Base-by-base conservation (phyloP, 2,888 invertebrate species). In the Acanthosepion lycidas region DNA sequence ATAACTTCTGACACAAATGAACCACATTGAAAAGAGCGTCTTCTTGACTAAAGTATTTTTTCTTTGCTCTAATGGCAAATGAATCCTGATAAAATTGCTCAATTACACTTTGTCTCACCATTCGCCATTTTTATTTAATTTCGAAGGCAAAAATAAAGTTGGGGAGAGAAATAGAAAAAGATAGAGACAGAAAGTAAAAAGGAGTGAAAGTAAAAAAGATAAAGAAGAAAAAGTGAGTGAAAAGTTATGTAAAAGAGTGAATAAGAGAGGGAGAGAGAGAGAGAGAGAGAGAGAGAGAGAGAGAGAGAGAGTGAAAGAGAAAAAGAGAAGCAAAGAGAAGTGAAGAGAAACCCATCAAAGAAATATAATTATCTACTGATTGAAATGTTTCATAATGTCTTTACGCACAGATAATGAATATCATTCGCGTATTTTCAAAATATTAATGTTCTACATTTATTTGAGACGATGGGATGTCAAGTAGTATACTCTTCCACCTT, bases 251-350 rank as follows among this genome's bases (percentile, higher is more conserved):
- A 42, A 42, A 3, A 42, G 42, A 42, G 42, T 42, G 42, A 42
- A 42, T 42, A 3, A 42, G 2, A 64, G 28, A 64, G 64, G n/a
- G 64, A 64, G 64, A 64, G 64, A 64, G 64, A 64, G 78, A n/a
- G 78, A n/a, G 78, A 78, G n/a, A 78, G 78, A 78, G 78, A 78
- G n/a, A n/a, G n/a, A n/a, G n/a, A n/a, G n/a, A n/a, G 28, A 78
- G 78, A n/a, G 12, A 78, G 28, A n/a, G 78, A 78, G 78, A n/a
- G 26, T 26, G 4, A 20, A 3, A 20, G 18, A 20, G 20, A 20
- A 55, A 55, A 2, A 18, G 12, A 55, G 18, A 20, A 20, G 20
- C 4, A 20, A 18, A 59, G 59, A 23, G 59, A 59, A 20, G 59
- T 6, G 23, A 59, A 59, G 23, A 59, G 59, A 59, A 59, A 59